phyloP scores from a whole-genome alignment of 2,797 vertebrate genomes.

The Schizopygopsis pylzovi region DNA sequence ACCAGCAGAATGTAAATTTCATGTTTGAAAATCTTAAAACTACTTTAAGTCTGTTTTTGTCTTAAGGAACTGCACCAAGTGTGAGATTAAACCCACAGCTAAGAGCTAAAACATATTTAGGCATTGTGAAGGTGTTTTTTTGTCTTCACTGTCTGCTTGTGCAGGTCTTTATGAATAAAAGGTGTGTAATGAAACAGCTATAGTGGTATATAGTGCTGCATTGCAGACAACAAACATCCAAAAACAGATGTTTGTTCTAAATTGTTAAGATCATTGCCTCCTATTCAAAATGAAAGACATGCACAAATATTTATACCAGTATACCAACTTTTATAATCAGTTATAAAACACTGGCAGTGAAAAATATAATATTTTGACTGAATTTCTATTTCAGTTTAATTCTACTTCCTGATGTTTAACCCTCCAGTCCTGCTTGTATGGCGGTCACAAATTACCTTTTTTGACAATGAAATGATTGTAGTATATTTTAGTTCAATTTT shows the following conservation, averaged over 20 bases:
- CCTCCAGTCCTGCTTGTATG: no score
- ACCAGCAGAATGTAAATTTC: background rate
- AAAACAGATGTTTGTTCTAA: background rate
- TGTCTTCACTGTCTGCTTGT: background rate
- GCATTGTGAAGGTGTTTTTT: background rate
- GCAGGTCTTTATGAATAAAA: slow-evolving; percentile 26
- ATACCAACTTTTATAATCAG: background rate
- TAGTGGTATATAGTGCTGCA: background rate
- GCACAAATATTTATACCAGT: background rate
- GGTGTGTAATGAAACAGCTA: background rate
- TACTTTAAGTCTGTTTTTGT: background rate
- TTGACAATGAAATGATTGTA: no score
- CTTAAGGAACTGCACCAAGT: background rate
- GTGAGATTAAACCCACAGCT: background rate
- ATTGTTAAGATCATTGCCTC: background rate
- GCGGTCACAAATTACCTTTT: no score
- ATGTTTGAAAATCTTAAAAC: background rate
- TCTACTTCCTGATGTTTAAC: background rate
- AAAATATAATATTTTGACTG: background rate
- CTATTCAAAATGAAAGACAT: background rate
- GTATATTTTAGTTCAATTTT: no score
- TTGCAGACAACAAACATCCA: background rate
- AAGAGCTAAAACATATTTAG: background rate
- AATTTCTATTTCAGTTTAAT: background rate
- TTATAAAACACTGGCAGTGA: background rate